phyloP scores from a whole-genome alignment of 2,797 vertebrate species.

The Psittacula derbiana region DNA sequence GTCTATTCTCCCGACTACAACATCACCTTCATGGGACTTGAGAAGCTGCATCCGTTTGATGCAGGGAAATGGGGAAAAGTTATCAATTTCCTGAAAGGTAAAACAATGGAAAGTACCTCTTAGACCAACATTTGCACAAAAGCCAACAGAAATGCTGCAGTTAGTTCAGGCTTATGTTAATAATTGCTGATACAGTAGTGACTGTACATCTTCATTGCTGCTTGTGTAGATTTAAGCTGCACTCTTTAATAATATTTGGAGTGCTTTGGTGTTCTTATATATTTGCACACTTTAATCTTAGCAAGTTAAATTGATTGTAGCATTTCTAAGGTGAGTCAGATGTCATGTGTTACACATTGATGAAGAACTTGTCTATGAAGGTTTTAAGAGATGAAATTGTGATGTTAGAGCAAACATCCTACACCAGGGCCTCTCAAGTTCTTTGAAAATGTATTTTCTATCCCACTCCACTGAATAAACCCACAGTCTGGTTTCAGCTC shows the following conservation, averaged over 20 bases:
- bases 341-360: neutral
- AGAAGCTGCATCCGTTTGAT: constrained; percentile 95
- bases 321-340: neutral
- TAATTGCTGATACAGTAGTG: neutral
- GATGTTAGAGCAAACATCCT: neutral
- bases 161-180: neutral
- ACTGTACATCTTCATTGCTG: neutral
- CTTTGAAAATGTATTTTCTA: neutral
- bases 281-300: neutral
- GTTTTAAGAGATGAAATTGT: neutral
- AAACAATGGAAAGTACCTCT: neutral
- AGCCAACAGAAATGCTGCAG: neutral
- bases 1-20: constrained; percentile 94
- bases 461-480: neutral
- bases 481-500: neutral
- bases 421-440: neutral
- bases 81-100: constrained; percentile 93
- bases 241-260: neutral
- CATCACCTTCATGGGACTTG: constrained; percentile 95
- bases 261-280: neutral
- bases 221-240: neutral
- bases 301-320: neutral
- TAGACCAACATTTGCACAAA: neutral
- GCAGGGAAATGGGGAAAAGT: constrained; percentile 97
- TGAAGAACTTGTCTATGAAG: neutral